Evolutionary conservation across 2,113 vertebrate genomes (phyloP), one percentile per base, ranked within the genome.

Genomic region (Megaceryle maxima): DNA sequence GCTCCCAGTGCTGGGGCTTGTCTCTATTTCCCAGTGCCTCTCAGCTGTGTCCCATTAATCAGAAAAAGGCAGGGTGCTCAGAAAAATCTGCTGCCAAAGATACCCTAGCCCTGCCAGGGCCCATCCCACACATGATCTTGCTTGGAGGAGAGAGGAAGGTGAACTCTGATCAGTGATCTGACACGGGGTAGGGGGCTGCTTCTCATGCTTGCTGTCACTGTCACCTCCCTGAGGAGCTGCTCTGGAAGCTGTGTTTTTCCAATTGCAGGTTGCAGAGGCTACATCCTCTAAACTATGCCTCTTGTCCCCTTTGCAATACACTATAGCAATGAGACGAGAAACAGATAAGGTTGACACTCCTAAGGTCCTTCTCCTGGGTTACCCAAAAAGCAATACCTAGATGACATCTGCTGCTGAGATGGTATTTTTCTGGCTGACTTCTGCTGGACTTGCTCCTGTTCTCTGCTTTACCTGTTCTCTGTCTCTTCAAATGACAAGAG

Each of bases 361-460:
- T 28, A 3, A 80, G 63, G n/a, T 43, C 13, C 26, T 87, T 83
- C 29, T 43, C 16, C 28, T 29, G 31, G 7, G 16, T 60, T 74
- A 31, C 43, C 76, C 78, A 76, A 50, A 90, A 94, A 84, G 69
- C 73, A 59, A 22, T 66, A 51, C n/a, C 41, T 50, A 70, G 17
- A 22, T 74, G 68, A 63, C 50, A 87, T 10, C 13, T 75, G 39
- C 66, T 92, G 28, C 76, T 51, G 80, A 64, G 51, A 59, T 16
- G 48, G n/a, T 60, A 67, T 43, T 88, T 88, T 91, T 77, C 78
- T 74, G 29, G 6, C 50, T 93, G 53, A 50, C 4, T 92, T 91
- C 16, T 50, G 48, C n/a, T 76, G 4, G 20, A 44, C 59, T 93
- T 1, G 1, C 5, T 84, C 10, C 25, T 0, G 0, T 78, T 84